phyloP scores from a whole-genome alignment of 1,140 invertebrate genomes.

The Proctacanthus coquilletti region DNA sequence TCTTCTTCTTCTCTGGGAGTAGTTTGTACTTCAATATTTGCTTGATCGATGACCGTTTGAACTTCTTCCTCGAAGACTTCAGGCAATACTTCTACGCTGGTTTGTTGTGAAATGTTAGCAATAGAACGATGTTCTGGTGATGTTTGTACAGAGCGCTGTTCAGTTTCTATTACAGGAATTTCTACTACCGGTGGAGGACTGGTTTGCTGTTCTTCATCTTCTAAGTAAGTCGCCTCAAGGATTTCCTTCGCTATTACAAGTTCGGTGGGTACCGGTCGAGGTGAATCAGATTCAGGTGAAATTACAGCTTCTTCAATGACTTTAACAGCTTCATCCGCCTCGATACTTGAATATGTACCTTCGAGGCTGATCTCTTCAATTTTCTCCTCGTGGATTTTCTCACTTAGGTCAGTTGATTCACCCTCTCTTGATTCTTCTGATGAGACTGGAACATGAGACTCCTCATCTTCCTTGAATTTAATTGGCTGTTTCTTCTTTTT shows the following conservation, averaged over 20 bases:
- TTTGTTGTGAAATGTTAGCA: constrained; percentile 30
- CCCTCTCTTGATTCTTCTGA: constrained; percentile 14
- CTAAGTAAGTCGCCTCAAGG: constrained; percentile 36
- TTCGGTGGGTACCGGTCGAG: constrained; percentile 27
- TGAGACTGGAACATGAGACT: constrained; percentile 28
- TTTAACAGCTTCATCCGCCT: constrained; percentile 40
- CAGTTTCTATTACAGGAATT: constrained; percentile 11
- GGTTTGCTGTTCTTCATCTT: constrained; percentile 34
- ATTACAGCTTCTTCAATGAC: constrained; percentile 43
- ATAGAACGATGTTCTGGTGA: constrained; percentile 35
- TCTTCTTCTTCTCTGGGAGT: constrained; percentile 12
- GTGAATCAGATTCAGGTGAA: constrained; percentile 18
- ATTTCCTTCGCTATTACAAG: constrained; percentile 40
- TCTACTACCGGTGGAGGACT: constrained; percentile 18
- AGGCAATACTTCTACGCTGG: constrained; percentile 23
- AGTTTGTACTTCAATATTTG: constrained; percentile 25
- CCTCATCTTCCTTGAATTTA: constrained; percentile 28
- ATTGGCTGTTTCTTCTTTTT: constrained; percentile 32
- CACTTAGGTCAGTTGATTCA: constrained; percentile 9
- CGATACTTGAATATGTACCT: constrained; percentile 27
- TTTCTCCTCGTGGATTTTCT: constrained; percentile 15
- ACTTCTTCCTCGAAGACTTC: constrained; percentile 22
- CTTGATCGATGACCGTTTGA: constrained; percentile 20
- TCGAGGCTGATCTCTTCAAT: constrained; percentile 21
- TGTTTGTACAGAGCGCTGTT: constrained; percentile 42